Base-by-base conservation (phyloP, 2,113 vertebrate species). In the Stegastes partitus region DNA sequence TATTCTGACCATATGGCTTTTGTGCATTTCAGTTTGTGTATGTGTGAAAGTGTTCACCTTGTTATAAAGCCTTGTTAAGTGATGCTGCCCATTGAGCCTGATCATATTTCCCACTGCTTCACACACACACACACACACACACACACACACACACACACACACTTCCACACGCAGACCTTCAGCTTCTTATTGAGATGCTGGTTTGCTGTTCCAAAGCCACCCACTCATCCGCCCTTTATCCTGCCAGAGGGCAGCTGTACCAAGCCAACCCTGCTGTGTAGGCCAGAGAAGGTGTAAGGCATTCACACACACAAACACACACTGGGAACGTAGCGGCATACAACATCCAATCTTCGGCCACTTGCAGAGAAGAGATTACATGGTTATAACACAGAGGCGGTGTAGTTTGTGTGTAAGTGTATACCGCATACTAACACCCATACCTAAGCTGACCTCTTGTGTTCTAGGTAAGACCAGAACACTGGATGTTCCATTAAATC, bases 191-290 rank as follows among this genome's bases (percentile, higher is more conserved):
- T 81, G 70, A 89, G 83, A 88, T 75, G 57, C 80, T 50, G 83
- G 58, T 88, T 81, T 65, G 72, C 82, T 81, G 76, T 82, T 88
- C 85, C 70, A 79, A 89, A 91, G 80, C 71, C 74, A 11, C 89
- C 84, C 82, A 89, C 91, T 89, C 89, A 87, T 79, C 61, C 28
- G 14, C 68, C 84, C 79, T 84, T 88, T 74, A 89, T 86, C 70
- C 68, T 70, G 82, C 89, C 15, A 58, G 81, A 73, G 87, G 87
- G 80, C 84, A 85, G 72, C 77, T 88, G 74, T 74, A 78, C 77
- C 77, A 63, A 76, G 73, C 74, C 77, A 49, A 61, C 56, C 68
- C 83, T 74, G 74, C 86, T 86, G 84, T 68, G 82, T 70, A 55
- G 76, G 68, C 69, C 85, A 75, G 56, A 77, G 69, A 81, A 73